Evolutionary conservation across 2,888 invertebrate species (phyloP), one percentile per base, ranked within the genome.

Genomic region (Artemia sinica): DNA sequence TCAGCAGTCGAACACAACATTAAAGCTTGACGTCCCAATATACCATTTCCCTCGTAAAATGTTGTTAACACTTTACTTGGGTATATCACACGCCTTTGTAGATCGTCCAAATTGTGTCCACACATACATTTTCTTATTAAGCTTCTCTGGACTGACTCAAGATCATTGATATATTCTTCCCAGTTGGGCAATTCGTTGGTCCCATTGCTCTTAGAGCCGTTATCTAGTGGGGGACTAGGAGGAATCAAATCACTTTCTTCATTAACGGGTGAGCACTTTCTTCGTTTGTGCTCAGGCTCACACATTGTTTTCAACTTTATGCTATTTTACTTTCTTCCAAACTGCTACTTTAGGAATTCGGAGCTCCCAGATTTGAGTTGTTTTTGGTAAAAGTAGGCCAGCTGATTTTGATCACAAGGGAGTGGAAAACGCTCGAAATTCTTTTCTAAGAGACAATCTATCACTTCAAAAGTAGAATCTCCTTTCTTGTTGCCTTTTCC

Each of bases 201-300:
- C 49, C 14, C 49, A 10, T 51, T 50, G 18, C n/a, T 50, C 10
- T n/a, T 10, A 50, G 13, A 10, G 13, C 13, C 28, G 11, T 14
- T 12, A 50, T 51, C 50, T 3, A 13, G 11, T 50, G 48, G 70
- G 12, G 70, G 70, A 14, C 68, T 66, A 41, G 70, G 70, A 9
- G 66, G 66, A 12, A 63, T 68, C 49, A 65, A 58, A 12, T 49
- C 65, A 66, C 52, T 66, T 13, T 68, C 65, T 66, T 68, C 70
- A 28, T 48, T 50, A 48, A 41, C 50, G 18, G 67, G 51, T 41
- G 67, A 49, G 14, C 52, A 70, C 50, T 68, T 68, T 52, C 70
- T 68, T 52, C 70, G 28, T 63, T 70, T 70, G 65, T 66, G 18
- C 28, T 70, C 70, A 66, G 70, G 70, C 14, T 70, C 70, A 68